Evolutionary conservation across 2,113 vertebrate genomes (phyloP).

Genomic region (Aegithalos caudatus): DNA sequence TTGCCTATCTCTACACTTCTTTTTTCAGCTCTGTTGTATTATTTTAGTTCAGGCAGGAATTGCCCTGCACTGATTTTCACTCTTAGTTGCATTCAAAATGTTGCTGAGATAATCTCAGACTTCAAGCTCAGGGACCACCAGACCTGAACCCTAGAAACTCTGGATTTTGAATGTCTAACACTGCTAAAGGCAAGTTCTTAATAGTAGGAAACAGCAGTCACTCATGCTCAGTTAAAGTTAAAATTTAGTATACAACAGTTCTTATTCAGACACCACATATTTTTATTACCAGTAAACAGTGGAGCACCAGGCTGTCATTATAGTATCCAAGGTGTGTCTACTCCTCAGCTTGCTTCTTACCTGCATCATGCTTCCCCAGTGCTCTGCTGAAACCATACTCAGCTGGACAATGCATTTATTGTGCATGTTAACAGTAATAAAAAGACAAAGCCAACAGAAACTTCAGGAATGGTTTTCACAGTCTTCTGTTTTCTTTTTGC

Average conservation of each 20-base stretch:
- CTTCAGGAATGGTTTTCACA: not conserved
- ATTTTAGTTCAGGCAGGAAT: not conserved
- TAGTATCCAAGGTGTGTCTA: not conserved
- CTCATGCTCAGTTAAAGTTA: not conserved
- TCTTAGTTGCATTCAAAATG: not conserved
- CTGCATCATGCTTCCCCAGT: not conserved
- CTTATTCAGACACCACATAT: not conserved
- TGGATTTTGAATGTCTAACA: not conserved
- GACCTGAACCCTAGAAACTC: not conserved
- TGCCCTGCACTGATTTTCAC: not conserved
- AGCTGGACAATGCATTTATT: not conserved
- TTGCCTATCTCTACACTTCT: not conserved
- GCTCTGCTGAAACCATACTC: not conserved
- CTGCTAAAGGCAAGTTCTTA: slow-evolving; percentile 34
- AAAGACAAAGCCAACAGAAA: not conserved
- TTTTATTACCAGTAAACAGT: slow-evolving; percentile 1
- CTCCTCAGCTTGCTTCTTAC: not conserved
- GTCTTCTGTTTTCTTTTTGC: not conserved
- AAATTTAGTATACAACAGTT: not conserved
- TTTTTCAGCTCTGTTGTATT: not conserved
- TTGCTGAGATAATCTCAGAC: not conserved
- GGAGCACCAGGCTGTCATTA: slow-evolving; percentile 12
- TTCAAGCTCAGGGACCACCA: not conserved
- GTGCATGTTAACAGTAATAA: not conserved
- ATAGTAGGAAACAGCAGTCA: not conserved